A percentile compares a stretch with the other conserved stretches of the same genome.
Evolutionary conservation across 2,888 invertebrate genomes (phyloP).

Genomic region (Candidula unifasciata): DNA sequence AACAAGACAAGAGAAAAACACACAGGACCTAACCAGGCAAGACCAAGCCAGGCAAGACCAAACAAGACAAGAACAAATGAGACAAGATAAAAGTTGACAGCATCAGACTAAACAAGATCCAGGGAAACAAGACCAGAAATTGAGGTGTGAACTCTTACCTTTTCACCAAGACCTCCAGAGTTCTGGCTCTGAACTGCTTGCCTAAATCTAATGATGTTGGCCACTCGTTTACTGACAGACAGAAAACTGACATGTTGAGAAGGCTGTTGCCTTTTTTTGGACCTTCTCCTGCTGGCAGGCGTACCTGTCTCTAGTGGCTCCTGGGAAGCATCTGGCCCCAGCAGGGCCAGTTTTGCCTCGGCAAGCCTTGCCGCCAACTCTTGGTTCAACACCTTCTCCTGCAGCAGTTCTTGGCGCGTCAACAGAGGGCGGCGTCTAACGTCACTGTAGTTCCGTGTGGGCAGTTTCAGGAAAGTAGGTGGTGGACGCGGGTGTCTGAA

Average conservation of each 20-base stretch:
- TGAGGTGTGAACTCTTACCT: not conserved
- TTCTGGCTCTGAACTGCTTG: not conserved
- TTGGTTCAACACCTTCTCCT: not conserved
- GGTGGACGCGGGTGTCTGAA: not conserved
- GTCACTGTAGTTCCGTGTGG: not conserved
- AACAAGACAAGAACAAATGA: too few species aligned
- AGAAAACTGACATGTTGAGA: not conserved
- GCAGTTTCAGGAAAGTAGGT: not conserved
- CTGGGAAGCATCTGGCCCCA: not conserved
- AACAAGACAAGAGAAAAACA: too few species aligned
- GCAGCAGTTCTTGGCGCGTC: not conserved
- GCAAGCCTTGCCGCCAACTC: conserved; percentile 1
- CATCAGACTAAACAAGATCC: too few species aligned
- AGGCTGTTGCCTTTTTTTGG: too few species aligned
- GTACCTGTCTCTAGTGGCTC: not conserved
- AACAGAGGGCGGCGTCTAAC: not conserved
- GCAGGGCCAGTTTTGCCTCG: not conserved
- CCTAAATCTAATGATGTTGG: conserved; percentile 19
- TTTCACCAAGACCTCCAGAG: not conserved
- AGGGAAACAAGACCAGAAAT: too few species aligned
- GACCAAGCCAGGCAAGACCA: too few species aligned
- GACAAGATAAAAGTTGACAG: too few species aligned
- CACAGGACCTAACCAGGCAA: too few species aligned
- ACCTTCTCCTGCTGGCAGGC: too few species aligned
- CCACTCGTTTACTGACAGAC: not conserved